Conservation (phyloP, 2,797 vertebrate species). For the Rhincodon typus region DNA sequence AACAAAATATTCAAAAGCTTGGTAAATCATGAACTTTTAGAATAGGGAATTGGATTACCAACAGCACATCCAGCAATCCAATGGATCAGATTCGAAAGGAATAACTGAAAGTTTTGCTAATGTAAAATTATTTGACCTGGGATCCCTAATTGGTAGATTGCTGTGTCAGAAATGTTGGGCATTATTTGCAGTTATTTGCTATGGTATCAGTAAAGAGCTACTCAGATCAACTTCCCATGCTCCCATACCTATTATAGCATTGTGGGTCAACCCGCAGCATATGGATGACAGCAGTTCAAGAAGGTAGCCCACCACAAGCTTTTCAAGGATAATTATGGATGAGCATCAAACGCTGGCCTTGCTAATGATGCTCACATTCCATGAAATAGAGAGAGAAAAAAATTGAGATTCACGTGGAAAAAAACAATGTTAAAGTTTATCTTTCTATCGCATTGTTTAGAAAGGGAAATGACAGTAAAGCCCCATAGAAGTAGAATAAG, state of each 20-base stretch:
- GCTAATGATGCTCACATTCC: background rate
- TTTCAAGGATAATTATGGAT: too few relatives aligned
- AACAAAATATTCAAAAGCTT: constrained; percentile 8
- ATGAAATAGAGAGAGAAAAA: too few relatives aligned
- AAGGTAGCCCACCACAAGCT: background rate
- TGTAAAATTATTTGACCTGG: background rate
- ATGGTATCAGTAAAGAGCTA: background rate
- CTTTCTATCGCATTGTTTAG: background rate
- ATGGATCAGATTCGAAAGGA: background rate
- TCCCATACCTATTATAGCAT: background rate
- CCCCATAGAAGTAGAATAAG: background rate
- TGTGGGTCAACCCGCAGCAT: background rate
- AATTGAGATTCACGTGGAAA: too few relatives aligned
- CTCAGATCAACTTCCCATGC: background rate
- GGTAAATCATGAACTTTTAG: background rate
- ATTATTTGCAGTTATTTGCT: constrained; percentile 2
- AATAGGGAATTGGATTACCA: background rate
- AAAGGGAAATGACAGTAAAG: background rate
- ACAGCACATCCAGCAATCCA: background rate
- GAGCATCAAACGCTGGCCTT: background rate
- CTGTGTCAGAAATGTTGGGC: background rate
- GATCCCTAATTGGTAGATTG: background rate
- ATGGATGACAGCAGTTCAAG: background rate
- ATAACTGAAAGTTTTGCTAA: background rate
- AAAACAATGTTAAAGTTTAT: background rate